phyloP scores from a whole-genome alignment of 2,113 vertebrate genomes.

The Neogobius melanostomus region DNA sequence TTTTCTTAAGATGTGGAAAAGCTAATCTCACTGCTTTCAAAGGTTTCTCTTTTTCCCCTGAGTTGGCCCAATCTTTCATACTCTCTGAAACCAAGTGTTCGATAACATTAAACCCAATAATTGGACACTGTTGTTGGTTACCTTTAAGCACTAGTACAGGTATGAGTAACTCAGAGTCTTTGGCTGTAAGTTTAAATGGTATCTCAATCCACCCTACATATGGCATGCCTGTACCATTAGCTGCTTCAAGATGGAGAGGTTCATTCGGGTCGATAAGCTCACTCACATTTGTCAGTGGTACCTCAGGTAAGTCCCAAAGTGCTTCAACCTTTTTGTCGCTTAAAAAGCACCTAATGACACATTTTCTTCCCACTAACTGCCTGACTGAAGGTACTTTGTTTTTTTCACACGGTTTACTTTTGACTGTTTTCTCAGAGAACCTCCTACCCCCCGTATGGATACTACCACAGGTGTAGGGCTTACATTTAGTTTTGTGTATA shows the following conservation, averaged over 20 bases:
- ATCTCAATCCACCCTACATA: neutral
- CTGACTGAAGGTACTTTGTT: too few relatives aligned
- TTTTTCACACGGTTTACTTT: too few relatives aligned
- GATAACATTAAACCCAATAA: slow-evolving; percentile 38
- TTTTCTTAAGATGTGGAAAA: neutral
- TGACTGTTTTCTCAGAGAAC: too few relatives aligned
- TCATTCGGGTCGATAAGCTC: slow-evolving; percentile 13
- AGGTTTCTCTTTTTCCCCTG: neutral
- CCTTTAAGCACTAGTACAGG: slow-evolving; percentile 28
- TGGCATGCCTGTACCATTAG: neutral
- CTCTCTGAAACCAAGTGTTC: too few relatives aligned
- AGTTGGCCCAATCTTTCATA: neutral
- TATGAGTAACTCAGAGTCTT: neutral
- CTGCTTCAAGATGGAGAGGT: slow-evolving; percentile 3
- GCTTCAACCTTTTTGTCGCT: too few relatives aligned
- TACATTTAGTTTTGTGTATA: too few relatives aligned
- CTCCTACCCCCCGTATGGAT: too few relatives aligned
- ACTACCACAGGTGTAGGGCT: too few relatives aligned
- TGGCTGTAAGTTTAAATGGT: neutral
- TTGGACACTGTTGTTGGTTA: slow-evolving; percentile 4
- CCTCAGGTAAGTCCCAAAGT: too few relatives aligned
- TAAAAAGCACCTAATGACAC: too few relatives aligned
- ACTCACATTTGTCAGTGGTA: slow-evolving; percentile 27
- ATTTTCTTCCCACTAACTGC: too few relatives aligned
- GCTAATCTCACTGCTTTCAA: neutral